Base-by-base conservation (phyloP, 2,113 vertebrate species). In the Sarotherodon lohbergeri region DNA sequence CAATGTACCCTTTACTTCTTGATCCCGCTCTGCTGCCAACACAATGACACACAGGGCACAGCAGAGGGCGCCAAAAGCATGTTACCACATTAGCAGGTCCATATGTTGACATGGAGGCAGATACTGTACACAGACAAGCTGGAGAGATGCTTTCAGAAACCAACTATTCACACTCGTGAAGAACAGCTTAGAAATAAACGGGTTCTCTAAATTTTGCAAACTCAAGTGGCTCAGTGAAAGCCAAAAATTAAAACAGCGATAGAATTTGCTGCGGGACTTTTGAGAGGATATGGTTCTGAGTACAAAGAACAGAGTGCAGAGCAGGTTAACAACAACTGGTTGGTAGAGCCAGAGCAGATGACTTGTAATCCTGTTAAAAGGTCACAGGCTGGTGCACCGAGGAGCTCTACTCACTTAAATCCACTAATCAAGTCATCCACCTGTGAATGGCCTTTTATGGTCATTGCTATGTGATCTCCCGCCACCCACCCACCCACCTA, bases 361-460 rank as follows among this genome's bases (percentile, higher is more conserved):
- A 92, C 88, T 81, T 27, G 36, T 93, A 91, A 94, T 94, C 94
- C 90, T 86, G 90, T 93, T 93, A 92, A 57, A 80, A 82, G 89
- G 81, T 94, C 87, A 88, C 66, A 82, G 82, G 86, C 89, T 68
- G 81, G 84, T 61, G 90, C 81, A 82, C 87, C 9, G 71, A 87
- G 56, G 78, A 88, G 83, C 86, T 88, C 48, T 0, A 57, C 87
- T 83, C 86, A 80, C 87, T 91, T 89, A 46, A 55, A 52, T 73
- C 76, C 78, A 39, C 66, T 91, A 88, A 92, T 92, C 46, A 24
- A 91, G 63, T 82, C 85, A 59, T 84, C 84, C 90, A 93, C 82
- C 81, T 87, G 87, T 63, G 39, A 85, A 80, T 19, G 89, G 82
- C 76, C 63, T 80, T n/a, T 82, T 83, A 32, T 7, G 3, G 48